Evolutionary conservation across 2,113 vertebrate species (phyloP), one percentile per base, ranked within the genome.

Genomic region (Casuarius casuarius): DNA sequence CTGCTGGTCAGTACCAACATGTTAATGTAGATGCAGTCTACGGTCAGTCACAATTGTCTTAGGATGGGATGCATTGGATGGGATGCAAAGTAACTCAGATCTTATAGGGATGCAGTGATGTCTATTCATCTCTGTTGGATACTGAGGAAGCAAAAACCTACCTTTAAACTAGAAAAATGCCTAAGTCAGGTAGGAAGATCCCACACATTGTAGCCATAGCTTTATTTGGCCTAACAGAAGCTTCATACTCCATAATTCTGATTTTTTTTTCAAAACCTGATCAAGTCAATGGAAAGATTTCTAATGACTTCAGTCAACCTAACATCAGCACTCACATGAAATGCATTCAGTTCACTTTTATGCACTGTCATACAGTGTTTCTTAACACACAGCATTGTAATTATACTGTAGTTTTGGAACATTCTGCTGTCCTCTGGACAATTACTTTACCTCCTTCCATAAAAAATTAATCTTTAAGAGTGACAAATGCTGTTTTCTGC

Each of bases 351-450:
- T 12, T 94, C 35, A 40, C 4, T 73, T 67, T 70, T 68, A 48
- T 14, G 4, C 38, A 25, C 25, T 65, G 4, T 10, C 48, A 1
- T 21, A 9, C 2, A 38, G 5, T 15, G 5, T 61, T 63, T 67
- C 33, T n/a, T 76, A 79, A 73, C 6, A 56, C 1, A 58, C 2
- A 62, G 2, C 16, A 44, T 2, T 62, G 20, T 40, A 5, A 44
- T 7, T n/a, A 11, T 18, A 21, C 7, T 15, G 33, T 13, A 74
- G 10, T 28, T 90, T 73, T 70, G 59, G 35, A 42, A 62, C 25
- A 2, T 20, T 35, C 12, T 1, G 2, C 35, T 76, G 5, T 38
- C 21, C 8, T 20, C 3, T 16, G 12, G 4, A 68, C 26, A 21
- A 82, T 63, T 74, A 15, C 4, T 59, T 77, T 46, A 49, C 49